phyloP scores from a whole-genome alignment of 2,888 invertebrate genomes.

The Anorthoa munda region DNA sequence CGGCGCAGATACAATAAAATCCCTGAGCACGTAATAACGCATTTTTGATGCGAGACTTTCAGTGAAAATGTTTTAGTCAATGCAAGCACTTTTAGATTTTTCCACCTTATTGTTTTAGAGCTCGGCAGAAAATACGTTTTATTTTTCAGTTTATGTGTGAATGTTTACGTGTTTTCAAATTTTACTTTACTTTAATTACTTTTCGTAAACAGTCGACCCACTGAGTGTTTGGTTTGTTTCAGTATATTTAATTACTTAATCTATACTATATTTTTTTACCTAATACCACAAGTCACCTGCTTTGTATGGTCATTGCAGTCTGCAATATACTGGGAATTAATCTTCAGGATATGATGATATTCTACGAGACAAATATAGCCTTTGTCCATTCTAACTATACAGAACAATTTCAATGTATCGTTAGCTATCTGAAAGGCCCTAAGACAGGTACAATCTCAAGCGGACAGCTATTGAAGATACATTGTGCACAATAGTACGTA shows the following conservation, averaged over 20 bases:
- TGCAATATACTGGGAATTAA: background rate
- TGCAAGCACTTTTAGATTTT: conserved; percentile 50
- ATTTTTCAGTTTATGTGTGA: background rate
- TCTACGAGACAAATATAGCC: background rate
- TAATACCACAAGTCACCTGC: background rate
- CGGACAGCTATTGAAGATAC: conserved; percentile 24
- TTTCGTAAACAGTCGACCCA: conserved; percentile 6
- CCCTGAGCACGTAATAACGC: conserved; percentile 52
- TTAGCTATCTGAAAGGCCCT: conserved; percentile 11
- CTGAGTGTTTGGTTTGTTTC: background rate
- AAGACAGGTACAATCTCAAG: conserved; percentile 25
- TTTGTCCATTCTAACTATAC: conserved; percentile 12
- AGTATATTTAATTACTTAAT: conserved; percentile 21
- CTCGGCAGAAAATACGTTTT: conserved; percentile 29
- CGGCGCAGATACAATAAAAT: conserved; percentile 52
- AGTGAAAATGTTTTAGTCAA: conserved; percentile 42
- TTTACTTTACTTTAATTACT: background rate
- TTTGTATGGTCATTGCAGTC: background rate
- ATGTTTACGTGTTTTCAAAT: conserved; percentile 11
- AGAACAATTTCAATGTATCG: conserved; percentile 14
- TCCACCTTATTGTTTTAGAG: conserved; percentile 52
- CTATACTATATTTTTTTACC: background rate
- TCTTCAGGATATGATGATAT: background rate
- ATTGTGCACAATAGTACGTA: conserved; percentile 29
- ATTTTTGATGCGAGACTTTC: conserved; percentile 40